Evolutionary conservation across 2,888 invertebrate species (phyloP).

Genomic region (Drosophila parthenogenetica): DNA sequence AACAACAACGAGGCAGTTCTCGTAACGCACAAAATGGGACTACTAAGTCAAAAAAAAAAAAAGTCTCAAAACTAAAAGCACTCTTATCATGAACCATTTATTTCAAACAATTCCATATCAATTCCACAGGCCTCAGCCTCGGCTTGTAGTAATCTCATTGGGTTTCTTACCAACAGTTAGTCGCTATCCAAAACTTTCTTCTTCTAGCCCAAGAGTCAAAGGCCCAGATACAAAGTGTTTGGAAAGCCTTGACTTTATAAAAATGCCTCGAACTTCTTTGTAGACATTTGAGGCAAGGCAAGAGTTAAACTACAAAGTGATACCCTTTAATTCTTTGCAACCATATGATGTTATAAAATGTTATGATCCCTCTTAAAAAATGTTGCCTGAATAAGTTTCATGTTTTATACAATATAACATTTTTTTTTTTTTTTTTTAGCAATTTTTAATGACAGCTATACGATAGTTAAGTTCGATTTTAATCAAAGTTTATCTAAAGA

Average conservation of each 20-base stretch:
- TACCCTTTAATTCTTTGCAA: no score
- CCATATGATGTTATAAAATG: no score
- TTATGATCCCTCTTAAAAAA: no score
- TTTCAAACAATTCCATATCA: not conserved
- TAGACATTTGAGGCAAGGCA: constrained; percentile 40
- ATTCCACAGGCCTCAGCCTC: not conserved
- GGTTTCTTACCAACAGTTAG: constrained; percentile 9
- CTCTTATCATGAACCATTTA: constrained; percentile 12
- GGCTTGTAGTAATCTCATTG: not conserved
- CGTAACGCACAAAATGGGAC: constrained; percentile 60
- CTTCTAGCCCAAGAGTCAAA: constrained; percentile 5
- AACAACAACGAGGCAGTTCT: constrained; percentile 67
- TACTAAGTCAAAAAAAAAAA: constrained; percentile 48
- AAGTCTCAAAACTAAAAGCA: constrained; percentile 32
- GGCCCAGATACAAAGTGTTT: constrained; percentile 13
- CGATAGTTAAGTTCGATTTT: no score
- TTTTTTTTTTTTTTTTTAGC: no score
- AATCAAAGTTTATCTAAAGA: no score
- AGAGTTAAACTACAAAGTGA: not conserved
- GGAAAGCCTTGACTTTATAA: constrained; percentile 32
- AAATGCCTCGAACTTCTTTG: constrained; percentile 1
- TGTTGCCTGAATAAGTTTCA: no score
- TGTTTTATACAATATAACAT: no score
- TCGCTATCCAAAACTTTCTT: constrained; percentile 7
- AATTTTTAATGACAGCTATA: no score